phyloP scores from a whole-genome alignment of 2,888 invertebrate species.

The Nephrotoma flavescens region DNA sequence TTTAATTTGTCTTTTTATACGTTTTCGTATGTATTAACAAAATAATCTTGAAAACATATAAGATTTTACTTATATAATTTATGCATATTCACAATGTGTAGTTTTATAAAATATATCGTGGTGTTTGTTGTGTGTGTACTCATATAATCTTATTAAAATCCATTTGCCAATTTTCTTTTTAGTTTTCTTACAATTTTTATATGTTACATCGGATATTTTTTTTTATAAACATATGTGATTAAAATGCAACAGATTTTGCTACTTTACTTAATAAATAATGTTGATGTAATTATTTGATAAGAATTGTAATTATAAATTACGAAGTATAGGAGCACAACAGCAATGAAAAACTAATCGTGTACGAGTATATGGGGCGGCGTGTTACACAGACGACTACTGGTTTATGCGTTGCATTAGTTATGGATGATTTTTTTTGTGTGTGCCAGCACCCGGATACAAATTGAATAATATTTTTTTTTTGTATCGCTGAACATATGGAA shows the following conservation, averaged over 20 bases:
- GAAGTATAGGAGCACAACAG: not conserved
- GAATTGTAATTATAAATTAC: not conserved
- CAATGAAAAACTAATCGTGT: not conserved
- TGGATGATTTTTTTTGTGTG: not conserved
- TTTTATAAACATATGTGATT: not conserved
- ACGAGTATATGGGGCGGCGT: not conserved
- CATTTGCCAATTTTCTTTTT: not conserved
- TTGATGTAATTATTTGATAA: not conserved
- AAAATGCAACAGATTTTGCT: not conserved
- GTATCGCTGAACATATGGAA: not conserved
- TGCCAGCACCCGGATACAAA: not conserved
- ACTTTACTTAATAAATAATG: not conserved
- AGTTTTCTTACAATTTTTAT: not conserved
- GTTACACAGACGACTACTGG: not conserved
- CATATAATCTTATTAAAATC: not conserved
- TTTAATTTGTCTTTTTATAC: not conserved
- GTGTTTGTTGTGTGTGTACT: not conserved
- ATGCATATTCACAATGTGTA: not conserved
- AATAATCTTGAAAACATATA: not conserved
- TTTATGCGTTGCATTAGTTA: not conserved
- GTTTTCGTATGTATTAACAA: not conserved
- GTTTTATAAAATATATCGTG: not conserved
- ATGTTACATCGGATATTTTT: not conserved
- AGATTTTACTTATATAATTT: not conserved
- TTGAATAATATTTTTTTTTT: not conserved